Percentiles rank a stretch among this genome's conserved stretches.
These are phyloP conservation scores for Taenaris catops DNA, from an alignment of 2,888 invertebrate species.

Conservation along the genomic window DNA sequence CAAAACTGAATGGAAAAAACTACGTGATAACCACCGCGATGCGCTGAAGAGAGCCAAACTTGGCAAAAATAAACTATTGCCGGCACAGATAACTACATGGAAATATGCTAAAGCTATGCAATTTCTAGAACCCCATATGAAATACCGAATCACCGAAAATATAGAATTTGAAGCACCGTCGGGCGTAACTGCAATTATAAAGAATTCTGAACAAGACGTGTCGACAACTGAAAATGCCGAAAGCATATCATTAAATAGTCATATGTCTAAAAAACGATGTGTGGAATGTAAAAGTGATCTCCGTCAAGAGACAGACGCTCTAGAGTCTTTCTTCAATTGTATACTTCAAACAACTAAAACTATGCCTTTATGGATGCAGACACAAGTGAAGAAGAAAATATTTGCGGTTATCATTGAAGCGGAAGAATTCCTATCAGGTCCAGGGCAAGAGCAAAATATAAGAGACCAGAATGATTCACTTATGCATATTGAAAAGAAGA, in stretches of 20 bases:
- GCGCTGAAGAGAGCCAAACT: slow-evolving; percentile 65
- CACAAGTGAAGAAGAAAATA: slow-evolving; percentile 68
- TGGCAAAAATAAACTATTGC: slow-evolving; percentile 63
- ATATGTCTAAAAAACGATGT: slow-evolving; percentile 38
- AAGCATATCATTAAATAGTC: slow-evolving; percentile 7
- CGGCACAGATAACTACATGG: slow-evolving; percentile 70
- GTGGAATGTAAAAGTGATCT: slow-evolving; percentile 23
- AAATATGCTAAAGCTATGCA: slow-evolving; percentile 71
- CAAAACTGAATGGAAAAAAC: slow-evolving; percentile 65
- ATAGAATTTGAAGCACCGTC: slow-evolving; percentile 52
- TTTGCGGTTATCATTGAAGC: slow-evolving; percentile 66
- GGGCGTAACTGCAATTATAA: slow-evolving; percentile 17
- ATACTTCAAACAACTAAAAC: slow-evolving; percentile 57
- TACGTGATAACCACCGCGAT: slow-evolving; percentile 65
- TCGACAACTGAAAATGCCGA: slow-evolving; percentile 41
- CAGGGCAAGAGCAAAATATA: slow-evolving; percentile 24
- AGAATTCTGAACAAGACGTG: slow-evolving; percentile 46
- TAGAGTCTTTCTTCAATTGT: slow-evolving; percentile 63
- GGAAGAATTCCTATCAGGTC: slow-evolving; percentile 50
- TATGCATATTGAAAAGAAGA: slow-evolving; percentile 38
- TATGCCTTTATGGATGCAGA: slow-evolving; percentile 70
- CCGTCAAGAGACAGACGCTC: slow-evolving; percentile 41
- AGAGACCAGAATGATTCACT: slow-evolving; percentile 24
- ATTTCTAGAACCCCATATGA: slow-evolving; percentile 68
- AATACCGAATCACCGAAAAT: slow-evolving; percentile 65